Evolutionary conservation across 2,113 vertebrate species (phyloP).

Genomic region (Poeciliopsis retropinna): DNA sequence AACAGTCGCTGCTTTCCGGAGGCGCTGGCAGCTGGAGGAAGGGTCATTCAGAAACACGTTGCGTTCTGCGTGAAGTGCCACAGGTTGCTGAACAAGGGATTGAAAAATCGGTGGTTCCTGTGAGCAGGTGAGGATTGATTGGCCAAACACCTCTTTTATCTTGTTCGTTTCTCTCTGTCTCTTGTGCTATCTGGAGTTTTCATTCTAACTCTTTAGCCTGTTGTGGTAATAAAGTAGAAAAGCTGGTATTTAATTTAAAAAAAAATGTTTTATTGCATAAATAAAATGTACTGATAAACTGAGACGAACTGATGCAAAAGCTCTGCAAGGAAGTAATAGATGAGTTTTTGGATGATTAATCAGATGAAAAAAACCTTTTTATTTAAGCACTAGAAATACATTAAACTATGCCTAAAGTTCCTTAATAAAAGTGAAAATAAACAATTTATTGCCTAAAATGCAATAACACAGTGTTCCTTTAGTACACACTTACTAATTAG

Average conservation of each 20-base stretch:
- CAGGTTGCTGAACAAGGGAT: conserved; percentile 68
- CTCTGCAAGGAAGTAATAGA: neutral
- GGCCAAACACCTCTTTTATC: conserved; percentile 45
- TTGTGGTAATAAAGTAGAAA: neutral
- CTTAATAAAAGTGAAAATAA: no score
- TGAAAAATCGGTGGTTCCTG: conserved; percentile 65
- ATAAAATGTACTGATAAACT: neutral
- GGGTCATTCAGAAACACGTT: conserved; percentile 38
- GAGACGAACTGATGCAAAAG: neutral
- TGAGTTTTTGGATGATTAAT: no score
- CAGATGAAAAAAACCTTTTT: no score
- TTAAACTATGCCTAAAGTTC: no score
- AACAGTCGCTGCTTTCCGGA: conserved; percentile 22
- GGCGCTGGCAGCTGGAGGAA: conserved; percentile 26
- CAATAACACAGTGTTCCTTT: no score
- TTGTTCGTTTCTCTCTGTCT: conserved; percentile 20
- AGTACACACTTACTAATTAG: no score
- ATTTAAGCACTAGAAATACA: no score
- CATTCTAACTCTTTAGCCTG: conserved; percentile 1
- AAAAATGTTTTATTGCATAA: neutral
- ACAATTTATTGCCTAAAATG: no score
- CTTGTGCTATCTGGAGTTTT: conserved; percentile 13
- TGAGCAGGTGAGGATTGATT: conserved; percentile 64
- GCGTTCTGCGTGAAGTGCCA: conserved; percentile 45
- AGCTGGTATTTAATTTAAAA: neutral